Evolutionary conservation across 2,888 invertebrate genomes (phyloP), one percentile per base, ranked within the genome.

Genomic region (Phaonia tiefii): DNA sequence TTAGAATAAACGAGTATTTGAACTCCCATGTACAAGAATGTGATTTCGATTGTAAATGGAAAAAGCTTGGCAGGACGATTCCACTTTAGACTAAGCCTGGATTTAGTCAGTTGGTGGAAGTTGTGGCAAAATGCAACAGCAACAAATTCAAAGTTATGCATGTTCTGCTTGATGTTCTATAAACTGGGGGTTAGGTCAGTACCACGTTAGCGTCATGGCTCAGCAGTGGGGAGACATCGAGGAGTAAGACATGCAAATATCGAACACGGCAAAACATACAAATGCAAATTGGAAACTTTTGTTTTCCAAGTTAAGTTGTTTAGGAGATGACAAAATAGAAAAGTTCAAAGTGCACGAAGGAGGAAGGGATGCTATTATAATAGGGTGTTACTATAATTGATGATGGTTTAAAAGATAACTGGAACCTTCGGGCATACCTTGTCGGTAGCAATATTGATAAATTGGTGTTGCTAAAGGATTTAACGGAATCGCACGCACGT

Each of bases 141-240:
- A 75, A 42, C 20, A 63, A 73, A 56, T 42, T 42, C 42, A 58
- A 71, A 67, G 60, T 72, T 72, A 72, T 78, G 66, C 31, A 25
- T 66, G 56, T 71, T 58, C 42, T 75, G 42, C 10, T 11, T 31
- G 56, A 8, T 31, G 51, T 65, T n/a, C 20, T 37, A 42, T 20
- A 60, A 44, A 44, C 60, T 20, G 17, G 25, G 25, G 22, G 69
- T 73, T n/a, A 26, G 31, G 11, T 22, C 58, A 60, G 46, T 31
- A 8, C 17, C 39, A 65, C 11, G 11, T 44, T 1, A 20, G 42
- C 44, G 56, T 31, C 8, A 2, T 63, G 54, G 58, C 63, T 60
- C 54, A 75, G 26, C 20, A 71, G 25, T 65, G 20, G 69, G 60
- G 70, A 10, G 11, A 1, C 4, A 3, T 15, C 2, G 17, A 2